Evolutionary conservation across 2,888 invertebrate genomes (phyloP).

Genomic region (Heliothis peltigera): DNA sequence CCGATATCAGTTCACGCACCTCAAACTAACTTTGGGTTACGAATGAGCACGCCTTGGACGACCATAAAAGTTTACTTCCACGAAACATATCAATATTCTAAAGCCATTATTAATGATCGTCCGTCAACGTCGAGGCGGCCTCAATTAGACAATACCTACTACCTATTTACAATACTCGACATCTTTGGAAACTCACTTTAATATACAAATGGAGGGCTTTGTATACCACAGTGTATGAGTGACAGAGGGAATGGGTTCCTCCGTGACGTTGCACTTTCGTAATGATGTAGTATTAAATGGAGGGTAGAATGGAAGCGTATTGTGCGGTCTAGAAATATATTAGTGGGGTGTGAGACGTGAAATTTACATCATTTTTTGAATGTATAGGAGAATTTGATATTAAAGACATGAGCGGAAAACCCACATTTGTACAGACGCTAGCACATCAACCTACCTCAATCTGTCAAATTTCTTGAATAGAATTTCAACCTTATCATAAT

Average conservation of each 20-base stretch:
- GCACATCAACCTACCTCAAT: too few relatives aligned
- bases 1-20: neutral
- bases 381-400: neutral
- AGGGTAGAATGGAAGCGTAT: slow-evolving; percentile 32
- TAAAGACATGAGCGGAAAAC: too few relatives aligned
- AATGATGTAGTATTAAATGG: slow-evolving; percentile 53
- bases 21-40: neutral
- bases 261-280: slow-evolving; percentile 58
- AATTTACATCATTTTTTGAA: slow-evolving; percentile 8
- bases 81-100: slow-evolving; percentile 7
- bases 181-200: slow-evolving; percentile 51
- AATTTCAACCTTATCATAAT: too few relatives aligned
- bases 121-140: slow-evolving; percentile 16
- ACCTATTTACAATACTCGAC: slow-evolving; percentile 11
- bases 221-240: slow-evolving; percentile 49
- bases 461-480: too few relatives aligned
- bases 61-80: neutral
- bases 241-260: slow-evolving; percentile 45
- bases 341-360: slow-evolving; percentile 9
- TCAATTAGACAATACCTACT: slow-evolving; percentile 30
- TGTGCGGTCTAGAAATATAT: slow-evolving; percentile 26
- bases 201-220: slow-evolving; percentile 61
- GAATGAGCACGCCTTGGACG: neutral
- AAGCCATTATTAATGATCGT: slow-evolving; percentile 26
- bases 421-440: too few relatives aligned